Evolutionary conservation across 2,888 invertebrate species (phyloP).

Genomic region (Watsonalla binaria): DNA sequence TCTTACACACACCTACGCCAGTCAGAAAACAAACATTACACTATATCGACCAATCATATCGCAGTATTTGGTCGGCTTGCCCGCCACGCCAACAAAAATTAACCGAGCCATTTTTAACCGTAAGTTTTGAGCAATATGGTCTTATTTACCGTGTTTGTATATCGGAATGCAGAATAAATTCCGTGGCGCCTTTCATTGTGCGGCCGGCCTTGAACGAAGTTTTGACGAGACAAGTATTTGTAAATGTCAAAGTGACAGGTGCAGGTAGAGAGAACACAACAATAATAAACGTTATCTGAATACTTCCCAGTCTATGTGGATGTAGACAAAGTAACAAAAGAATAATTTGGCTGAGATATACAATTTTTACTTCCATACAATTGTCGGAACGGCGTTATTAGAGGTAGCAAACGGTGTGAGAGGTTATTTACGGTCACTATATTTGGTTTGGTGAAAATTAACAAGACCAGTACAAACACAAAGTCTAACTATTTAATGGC

Average conservation of each 20-base stretch:
- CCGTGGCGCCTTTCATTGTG: slow-evolving; percentile 7
- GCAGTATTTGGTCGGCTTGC: slow-evolving; percentile 34
- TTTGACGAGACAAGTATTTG: slow-evolving; percentile 11
- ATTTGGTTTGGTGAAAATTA: too few relatives aligned
- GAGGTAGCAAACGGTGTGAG: too few relatives aligned
- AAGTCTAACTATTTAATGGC: too few relatives aligned
- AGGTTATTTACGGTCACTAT: too few relatives aligned
- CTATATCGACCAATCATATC: slow-evolving; percentile 25
- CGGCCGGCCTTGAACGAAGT: slow-evolving; percentile 20
- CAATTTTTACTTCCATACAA: too few relatives aligned
- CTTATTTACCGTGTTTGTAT: neutral
- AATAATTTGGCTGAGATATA: too few relatives aligned
- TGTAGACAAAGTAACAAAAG: too few relatives aligned
- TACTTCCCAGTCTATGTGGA: too few relatives aligned
- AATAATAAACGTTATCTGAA: neutral
- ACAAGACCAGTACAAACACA: too few relatives aligned
- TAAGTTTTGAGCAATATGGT: neutral
- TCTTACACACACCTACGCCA: too few relatives aligned
- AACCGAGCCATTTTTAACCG: slow-evolving; percentile 12
- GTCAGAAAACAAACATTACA: neutral
- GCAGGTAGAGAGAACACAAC: slow-evolving; percentile 3
- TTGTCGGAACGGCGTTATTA: too few relatives aligned
- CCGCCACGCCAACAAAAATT: slow-evolving; percentile 32
- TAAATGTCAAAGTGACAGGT: slow-evolving; percentile 15
- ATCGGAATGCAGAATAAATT: slow-evolving; percentile 19